These are phyloP conservation scores for Todus mexicanus DNA, from an alignment of 2,797 vertebrate genomes.

Conservation along the genomic window DNA sequence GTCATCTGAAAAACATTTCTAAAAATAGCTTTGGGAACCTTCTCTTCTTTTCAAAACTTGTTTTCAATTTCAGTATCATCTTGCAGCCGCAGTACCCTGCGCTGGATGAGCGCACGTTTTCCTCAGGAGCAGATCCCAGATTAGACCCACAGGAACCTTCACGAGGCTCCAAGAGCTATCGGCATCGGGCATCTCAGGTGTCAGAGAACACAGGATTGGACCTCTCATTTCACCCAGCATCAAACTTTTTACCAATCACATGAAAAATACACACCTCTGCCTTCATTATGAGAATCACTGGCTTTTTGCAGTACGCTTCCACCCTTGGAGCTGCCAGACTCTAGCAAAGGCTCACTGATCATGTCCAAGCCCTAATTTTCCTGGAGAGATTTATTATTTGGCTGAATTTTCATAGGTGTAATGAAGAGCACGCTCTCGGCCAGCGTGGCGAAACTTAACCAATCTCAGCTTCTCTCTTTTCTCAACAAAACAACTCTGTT, in stretches of 20 bases:
- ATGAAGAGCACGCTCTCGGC: not conserved
- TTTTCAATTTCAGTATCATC: not conserved
- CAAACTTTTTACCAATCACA: not conserved
- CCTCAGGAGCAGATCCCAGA: not conserved
- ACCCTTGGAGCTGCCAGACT: not conserved
- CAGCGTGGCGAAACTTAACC: not conserved
- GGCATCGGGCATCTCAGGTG: not conserved
- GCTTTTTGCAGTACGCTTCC: not conserved
- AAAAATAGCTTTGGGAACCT: not conserved
- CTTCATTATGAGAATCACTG: not conserved
- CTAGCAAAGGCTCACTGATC: not conserved
- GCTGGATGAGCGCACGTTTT: not conserved
- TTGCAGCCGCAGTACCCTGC: not conserved
- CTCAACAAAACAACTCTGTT: not conserved
- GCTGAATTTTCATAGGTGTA: conserved; percentile 11
- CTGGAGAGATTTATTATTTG: not conserved
- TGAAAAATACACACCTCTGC: not conserved
- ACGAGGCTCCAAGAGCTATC: not conserved
- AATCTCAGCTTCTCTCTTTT: not conserved
- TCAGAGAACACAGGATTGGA: not conserved
- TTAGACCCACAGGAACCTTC: not conserved
- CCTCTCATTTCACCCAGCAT: not conserved
- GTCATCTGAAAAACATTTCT: not conserved
- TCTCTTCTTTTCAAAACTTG: not conserved
- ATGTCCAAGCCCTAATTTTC: not conserved